Conservation (phyloP, 2,888 invertebrate genomes). For the Agrotis clavis region DNA sequence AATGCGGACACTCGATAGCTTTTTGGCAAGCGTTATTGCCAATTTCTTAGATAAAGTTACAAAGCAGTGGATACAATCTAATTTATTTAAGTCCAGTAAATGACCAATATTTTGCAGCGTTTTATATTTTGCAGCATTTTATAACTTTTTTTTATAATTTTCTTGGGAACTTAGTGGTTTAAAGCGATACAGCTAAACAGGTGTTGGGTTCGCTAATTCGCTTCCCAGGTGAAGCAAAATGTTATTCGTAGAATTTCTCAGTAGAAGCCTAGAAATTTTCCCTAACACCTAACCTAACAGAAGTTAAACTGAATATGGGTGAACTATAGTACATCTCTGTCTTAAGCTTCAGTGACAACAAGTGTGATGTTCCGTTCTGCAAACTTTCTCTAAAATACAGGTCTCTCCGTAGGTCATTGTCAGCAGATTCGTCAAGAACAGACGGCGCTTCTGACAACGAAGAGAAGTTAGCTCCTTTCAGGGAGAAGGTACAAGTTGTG, state of each 20-base stretch:
- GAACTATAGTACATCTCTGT: background rate
- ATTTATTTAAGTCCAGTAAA: conserved; percentile 8
- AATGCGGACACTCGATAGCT: background rate
- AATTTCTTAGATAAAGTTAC: conserved; percentile 21
- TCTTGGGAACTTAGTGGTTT: background rate
- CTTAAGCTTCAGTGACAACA: background rate
- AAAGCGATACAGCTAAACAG: background rate
- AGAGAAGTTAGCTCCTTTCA: conserved; percentile 92
- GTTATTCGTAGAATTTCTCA: background rate
- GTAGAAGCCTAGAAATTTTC: background rate
- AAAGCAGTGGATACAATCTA: conserved; percentile 8
- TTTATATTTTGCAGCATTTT: too few species aligned
- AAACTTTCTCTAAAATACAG: background rate
- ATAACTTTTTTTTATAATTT: background rate
- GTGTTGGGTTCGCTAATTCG: background rate
- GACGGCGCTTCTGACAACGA: conserved; percentile 91
- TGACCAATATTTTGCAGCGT: background rate
- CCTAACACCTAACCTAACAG: background rate
- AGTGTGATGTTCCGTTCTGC: too few species aligned
- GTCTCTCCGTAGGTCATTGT: conserved; percentile 73
- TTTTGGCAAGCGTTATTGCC: conserved; percentile 25
- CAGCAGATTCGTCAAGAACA: conserved; percentile 88
- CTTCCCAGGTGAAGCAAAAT: background rate
- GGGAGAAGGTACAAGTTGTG: conserved; percentile 91
- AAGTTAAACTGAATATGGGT: background rate